Percentiles rank a stretch among this genome's conserved stretches.
Conservation (phyloP, 2,113 vertebrate genomes). For the Dermatemys mawii region DNA sequence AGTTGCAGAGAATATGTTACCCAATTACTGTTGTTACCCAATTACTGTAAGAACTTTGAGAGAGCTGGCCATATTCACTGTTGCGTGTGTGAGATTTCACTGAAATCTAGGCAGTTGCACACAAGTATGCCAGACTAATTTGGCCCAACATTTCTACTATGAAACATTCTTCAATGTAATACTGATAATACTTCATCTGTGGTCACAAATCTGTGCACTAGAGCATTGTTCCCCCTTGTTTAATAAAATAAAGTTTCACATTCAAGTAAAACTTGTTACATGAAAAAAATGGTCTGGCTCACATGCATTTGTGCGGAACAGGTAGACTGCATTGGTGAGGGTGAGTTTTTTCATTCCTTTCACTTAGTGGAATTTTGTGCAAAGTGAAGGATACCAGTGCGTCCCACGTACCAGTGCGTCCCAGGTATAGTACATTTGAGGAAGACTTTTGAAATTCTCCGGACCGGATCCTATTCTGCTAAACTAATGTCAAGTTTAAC, state of each 20-base stretch:
- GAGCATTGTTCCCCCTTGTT: not conserved
- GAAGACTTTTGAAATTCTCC: not conserved
- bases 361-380: not conserved
- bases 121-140: not conserved
- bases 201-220: not conserved
- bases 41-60: not conserved
- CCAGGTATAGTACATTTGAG: not conserved
- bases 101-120: rapidly evolving
- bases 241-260: not conserved
- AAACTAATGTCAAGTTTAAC: not conserved
- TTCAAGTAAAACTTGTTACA: not conserved
- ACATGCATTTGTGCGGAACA: rapidly evolving
- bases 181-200: not conserved
- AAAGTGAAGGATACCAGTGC: not conserved
- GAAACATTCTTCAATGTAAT: not conserved
- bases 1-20: not conserved
- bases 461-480: not conserved
- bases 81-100: not conserved
- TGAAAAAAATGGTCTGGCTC: not conserved
- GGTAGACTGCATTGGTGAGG: not conserved
- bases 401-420: too few relatives aligned
- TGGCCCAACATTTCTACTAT: not conserved
- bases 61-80: not conserved
- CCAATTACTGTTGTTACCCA: not conserved
- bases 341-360: not conserved